Conservation (phyloP, 2,888 invertebrate species). For the Monoplex corrugatus region DNA sequence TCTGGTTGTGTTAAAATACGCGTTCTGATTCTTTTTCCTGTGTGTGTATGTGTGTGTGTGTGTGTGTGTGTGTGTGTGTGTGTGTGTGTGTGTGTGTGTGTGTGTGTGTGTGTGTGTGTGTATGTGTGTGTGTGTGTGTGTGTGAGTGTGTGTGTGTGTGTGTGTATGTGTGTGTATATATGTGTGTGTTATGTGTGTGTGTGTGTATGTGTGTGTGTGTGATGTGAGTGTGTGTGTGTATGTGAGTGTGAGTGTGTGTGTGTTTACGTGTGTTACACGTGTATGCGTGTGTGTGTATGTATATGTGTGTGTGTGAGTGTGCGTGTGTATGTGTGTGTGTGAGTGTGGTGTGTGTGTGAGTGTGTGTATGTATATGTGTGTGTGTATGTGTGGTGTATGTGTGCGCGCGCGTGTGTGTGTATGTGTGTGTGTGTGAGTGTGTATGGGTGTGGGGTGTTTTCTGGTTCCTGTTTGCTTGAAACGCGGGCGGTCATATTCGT, state of each 20-base stretch:
- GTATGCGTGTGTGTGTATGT: neutral
- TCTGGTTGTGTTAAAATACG: neutral
- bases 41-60: neutral
- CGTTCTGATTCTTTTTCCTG: neutral
- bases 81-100: neutral
- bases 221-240: neutral
- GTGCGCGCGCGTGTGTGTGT: neutral
- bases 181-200: neutral
- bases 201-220: neutral
- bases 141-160: slow-evolving; percentile 23
- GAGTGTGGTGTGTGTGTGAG: neutral
- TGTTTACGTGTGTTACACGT: no score
- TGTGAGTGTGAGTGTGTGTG: neutral
- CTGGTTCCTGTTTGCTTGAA: neutral
- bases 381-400: neutral
- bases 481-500: no score
- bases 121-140: neutral
- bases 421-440: neutral
- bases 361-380: neutral
- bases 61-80: neutral
- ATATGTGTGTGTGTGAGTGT: neutral
- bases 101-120: neutral
- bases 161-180: neutral
- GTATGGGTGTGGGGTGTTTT: neutral
- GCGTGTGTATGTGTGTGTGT: neutral